phyloP scores from a whole-genome alignment of 1,140 invertebrate genomes.

The Ceratina australensis region DNA sequence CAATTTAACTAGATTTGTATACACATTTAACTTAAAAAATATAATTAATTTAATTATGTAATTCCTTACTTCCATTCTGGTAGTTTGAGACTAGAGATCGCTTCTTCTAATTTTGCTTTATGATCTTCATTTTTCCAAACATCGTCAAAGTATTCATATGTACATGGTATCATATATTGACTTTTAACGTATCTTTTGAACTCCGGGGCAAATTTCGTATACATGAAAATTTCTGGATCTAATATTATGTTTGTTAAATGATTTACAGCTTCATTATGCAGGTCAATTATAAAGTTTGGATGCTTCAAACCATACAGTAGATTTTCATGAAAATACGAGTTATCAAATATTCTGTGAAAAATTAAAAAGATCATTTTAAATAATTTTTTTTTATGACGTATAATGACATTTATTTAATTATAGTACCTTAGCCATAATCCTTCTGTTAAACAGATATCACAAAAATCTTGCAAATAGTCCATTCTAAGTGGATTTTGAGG shows the following conservation, averaged over 20 bases:
- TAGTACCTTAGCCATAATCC: slow-evolving; percentile 83
- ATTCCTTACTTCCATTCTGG: slow-evolving; percentile 73
- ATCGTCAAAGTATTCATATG: slow-evolving; percentile 80
- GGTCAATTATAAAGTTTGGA: slow-evolving; percentile 81
- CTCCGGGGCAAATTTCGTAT: slow-evolving; percentile 79
- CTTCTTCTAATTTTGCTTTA: slow-evolving; percentile 63
- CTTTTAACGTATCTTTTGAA: slow-evolving; percentile 77
- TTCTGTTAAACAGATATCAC: slow-evolving; percentile 81
- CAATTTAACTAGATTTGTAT: slow-evolving; percentile 26
- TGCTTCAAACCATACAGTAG: slow-evolving; percentile 78
- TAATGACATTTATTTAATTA: slow-evolving; percentile 4
- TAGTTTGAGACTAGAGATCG: slow-evolving; percentile 67
- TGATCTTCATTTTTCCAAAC: slow-evolving; percentile 78
- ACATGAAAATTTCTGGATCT: slow-evolving; percentile 77
- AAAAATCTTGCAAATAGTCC: slow-evolving; percentile 81
- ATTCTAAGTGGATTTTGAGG: slow-evolving; percentile 81
- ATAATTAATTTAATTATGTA: slow-evolving; percentile 12
- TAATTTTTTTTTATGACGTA: slow-evolving; percentile 2
- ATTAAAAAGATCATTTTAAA: neutral
- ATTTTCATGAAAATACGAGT: slow-evolving; percentile 76
- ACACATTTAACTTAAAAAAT: neutral
- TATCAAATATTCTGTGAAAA: slow-evolving; percentile 78
- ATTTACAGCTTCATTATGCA: slow-evolving; percentile 84
- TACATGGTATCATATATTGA: slow-evolving; percentile 73
- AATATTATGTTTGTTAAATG: slow-evolving; percentile 82